Conservation (phyloP, 2,888 invertebrate species). For the Clepsis dumicolana region DNA sequence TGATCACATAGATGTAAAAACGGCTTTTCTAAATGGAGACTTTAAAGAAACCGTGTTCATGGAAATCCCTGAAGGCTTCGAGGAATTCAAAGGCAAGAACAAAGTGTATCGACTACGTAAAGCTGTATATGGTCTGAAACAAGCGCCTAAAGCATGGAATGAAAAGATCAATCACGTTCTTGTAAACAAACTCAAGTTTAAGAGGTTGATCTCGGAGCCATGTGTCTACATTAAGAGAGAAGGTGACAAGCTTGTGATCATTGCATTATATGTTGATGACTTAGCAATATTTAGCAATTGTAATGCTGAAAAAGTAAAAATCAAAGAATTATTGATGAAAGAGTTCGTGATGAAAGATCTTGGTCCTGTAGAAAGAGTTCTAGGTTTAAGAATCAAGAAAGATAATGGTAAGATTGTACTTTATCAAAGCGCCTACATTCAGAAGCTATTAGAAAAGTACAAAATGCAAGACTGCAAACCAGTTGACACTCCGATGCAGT, state of each 20-base stretch:
- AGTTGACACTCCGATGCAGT: neutral
- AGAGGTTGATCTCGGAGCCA: neutral
- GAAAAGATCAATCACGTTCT: constrained; percentile 5
- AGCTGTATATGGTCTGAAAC: constrained; percentile 6
- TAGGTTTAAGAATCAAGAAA: neutral
- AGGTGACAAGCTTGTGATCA: neutral
- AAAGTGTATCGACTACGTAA: constrained; percentile 5
- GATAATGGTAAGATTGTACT: neutral
- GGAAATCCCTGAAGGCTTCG: constrained; percentile 3
- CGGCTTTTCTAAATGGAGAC: too few species aligned
- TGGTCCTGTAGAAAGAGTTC: constrained; percentile 2
- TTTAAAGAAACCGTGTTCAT: neutral
- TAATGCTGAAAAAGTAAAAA: neutral
- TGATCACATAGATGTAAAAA: too few species aligned
- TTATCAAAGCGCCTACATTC: neutral
- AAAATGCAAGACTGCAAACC: neutral
- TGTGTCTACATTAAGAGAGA: neutral
- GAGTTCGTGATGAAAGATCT: too few species aligned
- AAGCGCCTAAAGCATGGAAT: constrained; percentile 7
- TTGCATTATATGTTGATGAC: constrained; percentile 1
- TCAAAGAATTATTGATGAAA: neutral
- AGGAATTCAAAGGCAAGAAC: neutral
- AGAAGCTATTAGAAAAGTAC: neutral
- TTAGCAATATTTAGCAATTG: neutral
- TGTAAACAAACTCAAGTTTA: constrained; percentile 1